Evolutionary conservation across 2,888 invertebrate species (phyloP).

Genomic region (Agrilus mali): DNA sequence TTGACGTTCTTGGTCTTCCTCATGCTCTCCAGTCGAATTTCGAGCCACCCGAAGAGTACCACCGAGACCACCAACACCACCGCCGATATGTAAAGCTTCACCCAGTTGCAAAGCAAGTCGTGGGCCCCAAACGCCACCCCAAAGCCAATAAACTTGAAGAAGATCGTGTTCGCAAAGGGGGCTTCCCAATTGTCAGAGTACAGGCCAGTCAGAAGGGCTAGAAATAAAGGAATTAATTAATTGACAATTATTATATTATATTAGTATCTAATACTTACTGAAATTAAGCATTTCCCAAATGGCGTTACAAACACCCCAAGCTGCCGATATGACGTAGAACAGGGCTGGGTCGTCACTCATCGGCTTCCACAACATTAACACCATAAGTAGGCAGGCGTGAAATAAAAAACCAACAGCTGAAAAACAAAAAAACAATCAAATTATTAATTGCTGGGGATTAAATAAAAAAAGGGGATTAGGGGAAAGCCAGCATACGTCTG

Average conservation of each 20-base stretch:
- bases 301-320: slow-evolving; percentile 78
- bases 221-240: slow-evolving; percentile 9
- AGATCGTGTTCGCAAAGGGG: slow-evolving; percentile 37
- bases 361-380: slow-evolving; percentile 67
- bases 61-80: slow-evolving; percentile 38
- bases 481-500: too few relatives aligned
- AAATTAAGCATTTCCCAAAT: slow-evolving; percentile 68
- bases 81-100: slow-evolving; percentile 36
- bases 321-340: slow-evolving; percentile 71
- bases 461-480: too few relatives aligned
- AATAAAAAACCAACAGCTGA: slow-evolving; percentile 68
- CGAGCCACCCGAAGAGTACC: slow-evolving; percentile 41
- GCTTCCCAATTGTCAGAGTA: slow-evolving; percentile 36
- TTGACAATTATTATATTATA: too few relatives aligned
- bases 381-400: slow-evolving; percentile 65
- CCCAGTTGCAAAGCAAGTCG: slow-evolving; percentile 44
- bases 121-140: slow-evolving; percentile 52
- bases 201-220: slow-evolving; percentile 33
- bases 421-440: slow-evolving; percentile 9
- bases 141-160: slow-evolving; percentile 47
- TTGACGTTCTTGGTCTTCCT: slow-evolving; percentile 28
- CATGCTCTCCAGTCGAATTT: slow-evolving; percentile 33
- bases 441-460: too few relatives aligned
- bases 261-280: slow-evolving; percentile 25
- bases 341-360: slow-evolving; percentile 68